Evolutionary conservation across 2,113 vertebrate species (phyloP).

Genomic region (Rhineura floridana): DNA sequence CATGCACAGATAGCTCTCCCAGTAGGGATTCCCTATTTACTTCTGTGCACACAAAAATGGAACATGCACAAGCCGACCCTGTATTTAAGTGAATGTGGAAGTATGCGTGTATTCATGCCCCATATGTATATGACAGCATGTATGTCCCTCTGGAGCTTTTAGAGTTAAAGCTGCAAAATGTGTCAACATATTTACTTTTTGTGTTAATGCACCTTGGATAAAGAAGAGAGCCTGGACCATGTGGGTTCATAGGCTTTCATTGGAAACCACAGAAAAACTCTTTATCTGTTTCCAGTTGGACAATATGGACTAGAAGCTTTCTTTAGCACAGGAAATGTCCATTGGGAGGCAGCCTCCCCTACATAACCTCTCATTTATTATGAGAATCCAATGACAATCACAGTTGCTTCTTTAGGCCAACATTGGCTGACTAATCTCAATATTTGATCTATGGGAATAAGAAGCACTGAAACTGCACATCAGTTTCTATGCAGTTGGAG

Average conservation of each 20-base stretch:
- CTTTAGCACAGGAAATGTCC: not conserved
- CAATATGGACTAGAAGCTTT: not conserved
- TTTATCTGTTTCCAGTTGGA: not conserved
- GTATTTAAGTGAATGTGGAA: not conserved
- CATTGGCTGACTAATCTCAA: not conserved
- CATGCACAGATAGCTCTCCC: not conserved
- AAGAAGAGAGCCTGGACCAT: not conserved
- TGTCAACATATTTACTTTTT: not conserved
- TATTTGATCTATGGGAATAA: not conserved
- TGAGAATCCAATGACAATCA: no score
- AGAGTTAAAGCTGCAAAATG: not conserved
- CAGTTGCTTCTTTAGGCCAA: not conserved
- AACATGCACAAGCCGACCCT: not conserved
- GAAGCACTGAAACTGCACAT: not conserved
- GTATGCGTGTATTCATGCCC: not conserved
- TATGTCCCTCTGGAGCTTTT: not conserved
- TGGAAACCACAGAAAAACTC: not conserved
- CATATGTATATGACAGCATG: no score
- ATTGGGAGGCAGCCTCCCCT: not conserved
- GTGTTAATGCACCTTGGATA: not conserved
- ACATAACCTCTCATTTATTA: not conserved
- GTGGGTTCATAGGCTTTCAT: not conserved
- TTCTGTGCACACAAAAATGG: not conserved
- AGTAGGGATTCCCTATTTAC: not conserved
- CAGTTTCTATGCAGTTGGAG: not conserved